Conservation (phyloP, 2,888 invertebrate genomes). For the Tenthredo notha region DNA sequence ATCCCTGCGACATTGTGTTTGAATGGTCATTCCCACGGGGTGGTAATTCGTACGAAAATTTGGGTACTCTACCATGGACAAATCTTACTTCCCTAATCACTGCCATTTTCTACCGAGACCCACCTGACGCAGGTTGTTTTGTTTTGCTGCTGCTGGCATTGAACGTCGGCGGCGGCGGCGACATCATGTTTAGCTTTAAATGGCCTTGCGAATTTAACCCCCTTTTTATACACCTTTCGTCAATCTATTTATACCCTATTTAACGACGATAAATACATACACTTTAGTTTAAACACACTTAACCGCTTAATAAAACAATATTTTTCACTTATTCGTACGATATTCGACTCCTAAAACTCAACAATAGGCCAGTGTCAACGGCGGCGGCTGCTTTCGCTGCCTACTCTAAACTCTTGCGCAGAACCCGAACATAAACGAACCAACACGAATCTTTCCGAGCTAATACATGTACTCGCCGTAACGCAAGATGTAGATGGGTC, state of each 20-base stretch:
- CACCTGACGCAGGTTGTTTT: constrained; percentile 54
- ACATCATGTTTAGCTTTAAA: constrained; percentile 51
- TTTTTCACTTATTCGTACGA: constrained; percentile 30
- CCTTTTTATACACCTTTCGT: not conserved
- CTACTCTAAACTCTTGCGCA: constrained; percentile 49
- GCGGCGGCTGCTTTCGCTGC: constrained; percentile 52
- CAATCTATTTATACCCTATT: not conserved
- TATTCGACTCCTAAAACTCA: constrained; percentile 39
- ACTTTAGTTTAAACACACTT: constrained; percentile 25
- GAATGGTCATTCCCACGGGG: constrained; percentile 49
- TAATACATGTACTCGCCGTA: constrained; percentile 6
- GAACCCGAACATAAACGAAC: constrained; percentile 38
- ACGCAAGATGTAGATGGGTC: constrained; percentile 28
- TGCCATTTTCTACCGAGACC: constrained; percentile 53
- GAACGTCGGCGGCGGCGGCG: constrained; percentile 50
- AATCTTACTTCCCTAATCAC: constrained; percentile 51
- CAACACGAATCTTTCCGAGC: constrained; percentile 33
- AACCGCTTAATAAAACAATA: constrained; percentile 28
- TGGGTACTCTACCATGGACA: constrained; percentile 50
- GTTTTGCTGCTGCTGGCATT: constrained; percentile 51
- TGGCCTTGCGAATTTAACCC: constrained; percentile 46
- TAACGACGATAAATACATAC: not conserved
- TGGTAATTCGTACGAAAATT: constrained; percentile 33
- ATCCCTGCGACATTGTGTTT: constrained; percentile 46
- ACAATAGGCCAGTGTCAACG: constrained; percentile 52